These are phyloP conservation scores for Pseudotriccus pelzelni DNA, from an alignment of 2,797 vertebrate species.

Conservation along the genomic window DNA sequence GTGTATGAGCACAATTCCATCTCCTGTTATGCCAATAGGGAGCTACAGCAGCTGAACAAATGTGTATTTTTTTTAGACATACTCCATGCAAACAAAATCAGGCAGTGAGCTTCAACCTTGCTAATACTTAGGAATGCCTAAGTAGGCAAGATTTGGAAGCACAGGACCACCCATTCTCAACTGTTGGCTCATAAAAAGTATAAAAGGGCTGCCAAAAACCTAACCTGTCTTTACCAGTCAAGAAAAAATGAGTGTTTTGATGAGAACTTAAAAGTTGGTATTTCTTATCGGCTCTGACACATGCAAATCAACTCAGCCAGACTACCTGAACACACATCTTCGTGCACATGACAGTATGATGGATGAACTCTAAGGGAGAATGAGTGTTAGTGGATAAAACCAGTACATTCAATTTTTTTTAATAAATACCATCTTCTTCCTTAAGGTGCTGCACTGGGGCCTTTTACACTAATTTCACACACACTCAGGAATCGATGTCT, in stretches of 20 bases:
- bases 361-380: neutral
- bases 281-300: neutral
- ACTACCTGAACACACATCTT: neutral
- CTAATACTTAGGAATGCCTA: neutral
- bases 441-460: neutral
- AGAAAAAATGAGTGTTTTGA: neutral
- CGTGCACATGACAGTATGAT: neutral
- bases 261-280: neutral
- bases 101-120: neutral
- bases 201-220: neutral
- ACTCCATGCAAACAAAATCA: neutral
- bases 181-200: neutral
- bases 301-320: neutral
- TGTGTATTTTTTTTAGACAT: neutral
- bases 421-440: neutral
- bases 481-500: accelerated
- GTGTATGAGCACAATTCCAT: neutral
- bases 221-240: neutral
- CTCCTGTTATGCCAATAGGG: neutral
- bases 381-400: neutral
- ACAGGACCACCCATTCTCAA: neutral
- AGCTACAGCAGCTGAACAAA: neutral
- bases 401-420: neutral
- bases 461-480: neutral
- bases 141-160: neutral